Conservation (phyloP, 2,113 vertebrate species). For the Labrus mixtus region DNA sequence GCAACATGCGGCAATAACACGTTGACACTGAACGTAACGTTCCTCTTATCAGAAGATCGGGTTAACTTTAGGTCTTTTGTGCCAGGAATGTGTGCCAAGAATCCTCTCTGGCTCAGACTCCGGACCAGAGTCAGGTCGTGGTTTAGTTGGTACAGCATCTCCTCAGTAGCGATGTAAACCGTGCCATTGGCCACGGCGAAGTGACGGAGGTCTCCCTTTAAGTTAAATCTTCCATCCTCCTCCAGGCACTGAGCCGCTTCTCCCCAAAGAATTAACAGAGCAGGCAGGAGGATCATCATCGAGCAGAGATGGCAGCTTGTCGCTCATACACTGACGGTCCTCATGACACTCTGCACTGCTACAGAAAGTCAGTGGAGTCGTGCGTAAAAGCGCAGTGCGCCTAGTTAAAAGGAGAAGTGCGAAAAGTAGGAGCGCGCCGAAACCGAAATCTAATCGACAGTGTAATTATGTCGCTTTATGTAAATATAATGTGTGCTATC, state of each 20-base stretch:
- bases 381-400: constrained; percentile 34
- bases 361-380: background rate
- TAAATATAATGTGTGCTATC: too few relatives aligned
- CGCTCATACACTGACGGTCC: background rate
- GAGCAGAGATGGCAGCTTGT: background rate
- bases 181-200: constrained; percentile 80
- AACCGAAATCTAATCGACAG: background rate
- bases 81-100: fast-evolving
- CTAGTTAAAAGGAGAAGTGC: constrained; percentile 9
- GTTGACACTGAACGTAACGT: constrained; percentile 51
- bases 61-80: fast-evolving
- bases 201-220: constrained; percentile 77
- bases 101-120: constrained; percentile 31
- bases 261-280: constrained; percentile 25
- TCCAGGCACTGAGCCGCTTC: constrained; percentile 12
- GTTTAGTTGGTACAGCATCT: constrained; percentile 86
- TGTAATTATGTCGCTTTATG: too few relatives aligned
- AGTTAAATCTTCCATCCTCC: background rate
- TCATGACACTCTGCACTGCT: constrained; percentile 9
- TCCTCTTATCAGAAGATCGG: constrained; percentile 30
- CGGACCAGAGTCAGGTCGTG: constrained; percentile 70
- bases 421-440: constrained; percentile 4
- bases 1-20: constrained; percentile 84
- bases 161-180: constrained; percentile 86
- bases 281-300: constrained; percentile 54